phyloP scores from a whole-genome alignment of 2,797 vertebrate species.

The Catamblyrhynchus diadema region DNA sequence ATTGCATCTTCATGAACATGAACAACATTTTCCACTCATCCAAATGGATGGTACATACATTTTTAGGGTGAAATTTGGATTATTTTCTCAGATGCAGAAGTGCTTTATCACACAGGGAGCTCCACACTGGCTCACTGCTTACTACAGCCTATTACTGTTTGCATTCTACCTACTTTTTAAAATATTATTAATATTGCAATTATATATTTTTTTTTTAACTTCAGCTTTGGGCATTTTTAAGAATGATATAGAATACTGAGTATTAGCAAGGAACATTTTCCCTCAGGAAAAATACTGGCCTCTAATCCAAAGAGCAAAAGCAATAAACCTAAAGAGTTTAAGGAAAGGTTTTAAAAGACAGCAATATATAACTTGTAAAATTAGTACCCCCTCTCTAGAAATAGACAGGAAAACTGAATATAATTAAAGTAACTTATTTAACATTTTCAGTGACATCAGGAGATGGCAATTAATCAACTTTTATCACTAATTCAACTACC shows the following conservation, averaged over 20 bases:
- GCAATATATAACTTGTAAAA: constrained; percentile 56
- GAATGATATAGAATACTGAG: background rate
- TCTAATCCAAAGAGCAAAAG: constrained; percentile 59
- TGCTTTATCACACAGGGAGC: background rate
- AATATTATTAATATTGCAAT: constrained; percentile 24
- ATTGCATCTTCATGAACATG: background rate
- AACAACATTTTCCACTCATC: background rate
- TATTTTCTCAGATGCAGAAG: constrained; percentile 6
- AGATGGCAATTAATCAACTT: constrained; percentile 70
- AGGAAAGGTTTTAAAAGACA: constrained; percentile 43
- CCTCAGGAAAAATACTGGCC: constrained; percentile 17
- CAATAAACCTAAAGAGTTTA: constrained; percentile 48
- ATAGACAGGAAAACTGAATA: constrained; percentile 38
- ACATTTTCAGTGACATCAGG: constrained; percentile 65
- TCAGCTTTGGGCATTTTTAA: constrained; percentile 31
- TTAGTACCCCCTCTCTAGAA: constrained; percentile 58
- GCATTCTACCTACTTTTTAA: background rate
- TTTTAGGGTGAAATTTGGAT: constrained; percentile 31
- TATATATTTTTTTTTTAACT: background rate
- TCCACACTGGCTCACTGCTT: background rate
- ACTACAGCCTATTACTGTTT: background rate
- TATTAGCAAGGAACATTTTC: constrained; percentile 7
- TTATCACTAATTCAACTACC: constrained; percentile 53
- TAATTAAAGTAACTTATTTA: constrained; percentile 62
- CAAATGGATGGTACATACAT: background rate